These are phyloP conservation scores for Cephus cinctus DNA, from an alignment of 1,140 invertebrate species.

Conservation along the genomic window DNA sequence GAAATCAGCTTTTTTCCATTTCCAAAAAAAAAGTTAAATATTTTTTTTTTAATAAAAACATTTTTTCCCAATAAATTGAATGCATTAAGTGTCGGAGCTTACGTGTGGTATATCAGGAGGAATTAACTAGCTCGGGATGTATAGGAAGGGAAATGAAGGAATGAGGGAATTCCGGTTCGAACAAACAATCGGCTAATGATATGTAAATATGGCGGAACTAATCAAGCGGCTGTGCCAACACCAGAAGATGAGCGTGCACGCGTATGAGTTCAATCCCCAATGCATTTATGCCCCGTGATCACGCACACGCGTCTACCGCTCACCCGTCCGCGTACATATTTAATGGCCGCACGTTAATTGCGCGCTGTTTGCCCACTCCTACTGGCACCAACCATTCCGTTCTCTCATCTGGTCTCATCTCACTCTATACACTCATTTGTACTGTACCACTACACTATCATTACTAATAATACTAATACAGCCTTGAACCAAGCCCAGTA, in stretches of 20 bases:
- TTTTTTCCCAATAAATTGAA: too few relatives aligned
- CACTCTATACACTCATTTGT: too few relatives aligned
- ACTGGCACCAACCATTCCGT: too few relatives aligned
- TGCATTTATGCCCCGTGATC: conserved; percentile 27
- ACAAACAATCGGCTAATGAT: conserved; percentile 55
- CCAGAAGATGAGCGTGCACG: conserved; percentile 39
- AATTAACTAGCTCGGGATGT: not conserved
- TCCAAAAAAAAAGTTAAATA: too few relatives aligned
- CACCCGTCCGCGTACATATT: conserved; percentile 6
- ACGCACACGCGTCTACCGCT: not conserved
- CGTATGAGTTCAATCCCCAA: conserved; percentile 42
- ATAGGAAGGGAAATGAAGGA: conserved; percentile 4
- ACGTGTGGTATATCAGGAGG: too few relatives aligned
- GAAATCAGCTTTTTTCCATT: too few relatives aligned
- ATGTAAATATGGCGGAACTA: conserved; percentile 54
- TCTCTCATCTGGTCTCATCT: too few relatives aligned
- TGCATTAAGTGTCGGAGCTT: too few relatives aligned
- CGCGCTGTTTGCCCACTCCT: conserved; percentile 1
- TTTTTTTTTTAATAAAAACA: too few relatives aligned
- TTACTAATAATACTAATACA: too few relatives aligned
- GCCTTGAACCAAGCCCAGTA: too few relatives aligned
- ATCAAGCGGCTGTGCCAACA: conserved; percentile 55
- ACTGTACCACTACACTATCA: too few relatives aligned
- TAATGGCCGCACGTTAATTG: conserved; percentile 8
- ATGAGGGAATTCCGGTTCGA: conserved; percentile 32